Evolutionary conservation across 2,113 vertebrate species (phyloP).

Genomic region (Eclectus roratus): DNA sequence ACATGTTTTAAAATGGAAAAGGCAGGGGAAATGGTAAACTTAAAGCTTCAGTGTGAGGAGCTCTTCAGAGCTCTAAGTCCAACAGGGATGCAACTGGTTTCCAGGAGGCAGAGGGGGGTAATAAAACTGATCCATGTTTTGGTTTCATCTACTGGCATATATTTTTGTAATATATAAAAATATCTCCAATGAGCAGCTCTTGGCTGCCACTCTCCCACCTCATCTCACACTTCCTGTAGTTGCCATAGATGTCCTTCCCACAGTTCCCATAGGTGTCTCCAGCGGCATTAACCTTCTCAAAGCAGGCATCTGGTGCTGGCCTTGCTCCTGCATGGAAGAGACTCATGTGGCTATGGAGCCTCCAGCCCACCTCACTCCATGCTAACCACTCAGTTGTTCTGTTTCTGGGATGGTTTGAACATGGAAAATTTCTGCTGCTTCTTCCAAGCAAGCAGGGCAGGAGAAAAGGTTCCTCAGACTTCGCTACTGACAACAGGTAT

Average conservation of each 20-base stretch:
- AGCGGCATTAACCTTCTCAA: conserved; percentile 88
- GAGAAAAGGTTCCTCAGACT: background rate
- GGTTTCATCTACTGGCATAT: background rate
- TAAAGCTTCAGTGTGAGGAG: background rate
- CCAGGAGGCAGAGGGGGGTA: background rate
- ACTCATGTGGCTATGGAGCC: background rate
- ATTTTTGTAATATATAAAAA: background rate
- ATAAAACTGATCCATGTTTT: background rate
- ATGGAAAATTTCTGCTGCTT: background rate
- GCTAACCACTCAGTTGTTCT: background rate
- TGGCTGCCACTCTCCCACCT: conserved; percentile 72
- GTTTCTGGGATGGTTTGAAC: background rate
- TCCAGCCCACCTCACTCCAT: background rate
- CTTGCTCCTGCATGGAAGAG: conserved; percentile 78
- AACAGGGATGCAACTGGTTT: background rate
- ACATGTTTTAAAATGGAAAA: background rate
- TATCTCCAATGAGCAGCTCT: background rate
- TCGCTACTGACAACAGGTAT: background rate
- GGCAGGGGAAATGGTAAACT: background rate
- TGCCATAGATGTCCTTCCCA: conserved; percentile 87
- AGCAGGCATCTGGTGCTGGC: conserved; percentile 88
- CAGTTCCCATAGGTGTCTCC: conserved; percentile 95
- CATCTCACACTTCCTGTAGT: conserved; percentile 84
- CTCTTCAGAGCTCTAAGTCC: background rate
- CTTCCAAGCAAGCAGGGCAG: background rate